Evolutionary conservation across 2,113 vertebrate genomes (phyloP).

Genomic region (Fulica atra): DNA sequence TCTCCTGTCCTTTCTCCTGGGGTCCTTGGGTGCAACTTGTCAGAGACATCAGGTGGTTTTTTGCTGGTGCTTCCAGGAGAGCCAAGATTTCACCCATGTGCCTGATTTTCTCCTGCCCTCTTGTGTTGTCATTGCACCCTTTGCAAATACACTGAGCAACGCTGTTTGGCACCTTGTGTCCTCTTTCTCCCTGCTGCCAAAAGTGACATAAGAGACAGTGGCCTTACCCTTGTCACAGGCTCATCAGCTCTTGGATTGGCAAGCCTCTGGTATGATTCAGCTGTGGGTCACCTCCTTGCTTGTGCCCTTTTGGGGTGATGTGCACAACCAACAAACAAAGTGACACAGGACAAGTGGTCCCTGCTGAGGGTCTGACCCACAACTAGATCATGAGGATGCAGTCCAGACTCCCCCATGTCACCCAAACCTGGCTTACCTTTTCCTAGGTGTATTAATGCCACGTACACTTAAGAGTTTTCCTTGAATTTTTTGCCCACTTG

Average conservation of each 20-base stretch:
- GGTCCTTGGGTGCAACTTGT: background rate
- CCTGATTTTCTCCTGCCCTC: background rate
- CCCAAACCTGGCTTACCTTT: background rate
- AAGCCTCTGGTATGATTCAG: background rate
- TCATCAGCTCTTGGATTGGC: background rate
- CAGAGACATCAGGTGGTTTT: background rate
- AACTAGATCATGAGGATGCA: rapidly evolving
- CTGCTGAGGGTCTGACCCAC: background rate
- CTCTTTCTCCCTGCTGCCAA: background rate
- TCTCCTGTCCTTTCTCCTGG: background rate
- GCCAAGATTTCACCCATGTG: background rate
- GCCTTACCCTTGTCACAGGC: background rate
- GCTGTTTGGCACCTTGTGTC: background rate
- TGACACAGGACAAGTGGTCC: background rate
- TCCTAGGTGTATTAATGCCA: background rate
- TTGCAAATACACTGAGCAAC: background rate
- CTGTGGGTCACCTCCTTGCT: background rate
- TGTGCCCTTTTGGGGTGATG: background rate
- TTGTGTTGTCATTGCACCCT: background rate
- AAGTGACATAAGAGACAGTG: background rate
- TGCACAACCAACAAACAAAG: background rate
- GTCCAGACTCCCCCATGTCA: background rate
- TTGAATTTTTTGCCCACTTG: background rate
- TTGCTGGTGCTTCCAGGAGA: background rate
- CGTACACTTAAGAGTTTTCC: background rate